These are phyloP conservation scores for Linepithema humile DNA, from an alignment of 1,140 invertebrate species.

Conservation along the genomic window DNA sequence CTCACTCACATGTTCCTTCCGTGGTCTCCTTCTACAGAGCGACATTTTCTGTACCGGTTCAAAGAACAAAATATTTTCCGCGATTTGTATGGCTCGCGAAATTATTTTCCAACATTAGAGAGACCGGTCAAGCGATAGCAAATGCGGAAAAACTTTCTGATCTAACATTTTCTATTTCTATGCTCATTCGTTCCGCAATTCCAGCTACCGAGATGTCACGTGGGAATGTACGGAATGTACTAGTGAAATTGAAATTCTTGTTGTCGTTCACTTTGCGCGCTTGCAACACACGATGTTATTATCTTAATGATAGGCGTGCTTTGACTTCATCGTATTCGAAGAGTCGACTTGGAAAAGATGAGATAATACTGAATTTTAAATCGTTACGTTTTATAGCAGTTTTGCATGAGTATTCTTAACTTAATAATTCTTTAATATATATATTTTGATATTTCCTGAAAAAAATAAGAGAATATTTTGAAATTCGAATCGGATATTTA, in stretches of 20 bases:
- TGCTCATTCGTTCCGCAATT: constrained; percentile 59
- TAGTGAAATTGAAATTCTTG: constrained; percentile 48
- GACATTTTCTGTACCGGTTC: background rate
- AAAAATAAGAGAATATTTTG: background rate
- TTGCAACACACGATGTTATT: constrained; percentile 27
- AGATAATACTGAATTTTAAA: background rate
- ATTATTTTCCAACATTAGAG: constrained; percentile 49
- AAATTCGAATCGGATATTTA: background rate
- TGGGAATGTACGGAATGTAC: background rate
- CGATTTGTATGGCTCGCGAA: constrained; percentile 53
- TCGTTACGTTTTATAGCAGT: too few relatives aligned
- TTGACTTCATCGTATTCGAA: background rate
- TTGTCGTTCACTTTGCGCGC: constrained; percentile 15
- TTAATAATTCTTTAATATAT: background rate
- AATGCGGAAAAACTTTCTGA: constrained; percentile 74
- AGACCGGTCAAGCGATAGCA: constrained; percentile 64
- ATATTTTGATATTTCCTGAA: background rate
- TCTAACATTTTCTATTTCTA: constrained; percentile 66
- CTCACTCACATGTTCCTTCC: constrained; percentile 47
- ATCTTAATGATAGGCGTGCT: constrained; percentile 25
- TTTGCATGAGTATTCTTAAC: background rate
- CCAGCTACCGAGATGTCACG: background rate
- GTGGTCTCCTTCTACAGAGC: background rate
- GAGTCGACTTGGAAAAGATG: background rate
- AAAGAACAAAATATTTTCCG: constrained; percentile 67